Conservation (phyloP, 2,797 vertebrate genomes). For the Arremon aurantiirostris region DNA sequence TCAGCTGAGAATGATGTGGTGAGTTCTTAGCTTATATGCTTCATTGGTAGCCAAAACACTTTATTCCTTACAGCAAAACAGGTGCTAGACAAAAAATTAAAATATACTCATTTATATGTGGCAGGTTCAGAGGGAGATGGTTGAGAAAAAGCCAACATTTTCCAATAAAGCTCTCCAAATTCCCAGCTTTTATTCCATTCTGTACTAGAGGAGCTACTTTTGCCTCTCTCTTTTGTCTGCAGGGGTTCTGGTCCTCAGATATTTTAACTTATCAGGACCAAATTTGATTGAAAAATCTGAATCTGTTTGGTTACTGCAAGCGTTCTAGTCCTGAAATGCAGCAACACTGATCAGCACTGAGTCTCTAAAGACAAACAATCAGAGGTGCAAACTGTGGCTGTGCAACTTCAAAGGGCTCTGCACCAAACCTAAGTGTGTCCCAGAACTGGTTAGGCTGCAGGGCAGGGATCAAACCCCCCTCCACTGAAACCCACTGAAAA, state of each 20-base stretch:
- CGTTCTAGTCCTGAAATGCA: neutral
- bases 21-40: slow-evolving; percentile 63
- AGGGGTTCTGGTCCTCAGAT: neutral
- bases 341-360: accelerated
- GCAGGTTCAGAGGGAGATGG: slow-evolving; percentile 41
- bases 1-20: slow-evolving; percentile 61
- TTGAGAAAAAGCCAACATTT: slow-evolving; percentile 46
- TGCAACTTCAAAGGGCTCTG: neutral
- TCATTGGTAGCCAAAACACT: slow-evolving; percentile 70
- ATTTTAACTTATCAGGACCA: neutral
- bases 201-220: neutral
- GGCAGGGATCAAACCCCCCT: neutral
- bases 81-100: slow-evolving; percentile 62
- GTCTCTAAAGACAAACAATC: neutral
- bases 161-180: slow-evolving; percentile 6
- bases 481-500: neutral
- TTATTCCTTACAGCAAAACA: slow-evolving; percentile 73
- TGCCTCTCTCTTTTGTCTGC: neutral
- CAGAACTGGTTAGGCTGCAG: neutral
- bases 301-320: neutral
- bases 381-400: neutral
- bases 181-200: slow-evolving; percentile 1
- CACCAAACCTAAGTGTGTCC: neutral
- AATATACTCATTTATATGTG: slow-evolving; percentile 41
- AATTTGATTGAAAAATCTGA: neutral